Evolutionary conservation across 2,113 vertebrate species (phyloP).

Genomic region (Pogonocichla stellata): DNA sequence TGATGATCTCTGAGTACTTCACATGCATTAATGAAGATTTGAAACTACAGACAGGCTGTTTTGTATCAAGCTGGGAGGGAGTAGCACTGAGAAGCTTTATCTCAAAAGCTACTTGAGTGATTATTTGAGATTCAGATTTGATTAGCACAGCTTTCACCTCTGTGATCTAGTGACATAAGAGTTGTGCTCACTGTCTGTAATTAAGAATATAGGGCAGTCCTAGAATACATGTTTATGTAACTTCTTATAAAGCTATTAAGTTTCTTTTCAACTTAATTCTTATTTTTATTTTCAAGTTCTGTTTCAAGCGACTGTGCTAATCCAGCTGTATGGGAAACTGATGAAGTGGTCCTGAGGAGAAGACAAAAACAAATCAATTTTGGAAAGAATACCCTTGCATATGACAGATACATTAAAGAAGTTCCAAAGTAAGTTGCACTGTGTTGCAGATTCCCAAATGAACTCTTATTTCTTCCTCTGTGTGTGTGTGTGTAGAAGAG

Average conservation of each 20-base stretch:
- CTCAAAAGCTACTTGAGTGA: background rate
- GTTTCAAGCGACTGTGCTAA: constrained; percentile 78
- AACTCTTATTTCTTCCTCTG: background rate
- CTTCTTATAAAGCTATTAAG: background rate
- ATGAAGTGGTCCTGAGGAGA: constrained; percentile 86
- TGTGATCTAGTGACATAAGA: background rate
- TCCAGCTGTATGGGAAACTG: constrained; percentile 83
- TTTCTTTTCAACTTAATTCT: background rate
- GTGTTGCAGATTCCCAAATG: background rate
- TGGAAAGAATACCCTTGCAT: constrained; percentile 95
- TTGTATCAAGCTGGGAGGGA: background rate
- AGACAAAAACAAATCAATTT: constrained; percentile 98
- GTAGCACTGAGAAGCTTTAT: background rate
- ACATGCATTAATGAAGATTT: background rate
- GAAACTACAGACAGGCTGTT: background rate
- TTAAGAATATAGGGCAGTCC: background rate
- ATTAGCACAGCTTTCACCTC: background rate
- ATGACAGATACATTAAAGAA: constrained; percentile 90
- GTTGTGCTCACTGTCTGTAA: background rate
- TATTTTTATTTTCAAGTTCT: constrained; percentile 68
- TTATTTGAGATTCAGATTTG: background rate
- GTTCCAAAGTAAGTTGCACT: constrained; percentile 84
- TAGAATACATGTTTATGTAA: background rate
- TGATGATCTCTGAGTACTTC: background rate
- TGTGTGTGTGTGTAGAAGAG: background rate